Percentiles rank a stretch among this genome's conserved stretches.
Conservation (phyloP, 2,888 invertebrate genomes). For the Heteropelma amictum region DNA sequence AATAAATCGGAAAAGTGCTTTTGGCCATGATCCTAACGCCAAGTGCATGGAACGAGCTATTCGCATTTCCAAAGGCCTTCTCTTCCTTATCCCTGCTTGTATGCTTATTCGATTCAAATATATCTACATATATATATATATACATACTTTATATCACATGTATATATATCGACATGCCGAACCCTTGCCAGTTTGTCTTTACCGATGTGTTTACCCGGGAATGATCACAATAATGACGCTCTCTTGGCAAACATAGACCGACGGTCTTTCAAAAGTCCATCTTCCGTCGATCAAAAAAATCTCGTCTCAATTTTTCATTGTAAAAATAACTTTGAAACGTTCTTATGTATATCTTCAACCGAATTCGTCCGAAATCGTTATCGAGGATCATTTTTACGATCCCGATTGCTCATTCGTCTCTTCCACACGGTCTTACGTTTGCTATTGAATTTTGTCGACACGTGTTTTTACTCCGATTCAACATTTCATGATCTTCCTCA, state of each 20-base stretch:
- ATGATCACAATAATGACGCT: background rate
- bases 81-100: conserved; percentile 20
- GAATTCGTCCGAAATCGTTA: no score
- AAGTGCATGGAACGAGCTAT: conserved; percentile 23
- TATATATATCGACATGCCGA: background rate
- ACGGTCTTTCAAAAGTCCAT: background rate
- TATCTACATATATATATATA: conserved; percentile 8
- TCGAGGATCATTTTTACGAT: no score
- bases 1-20: conserved; percentile 60
- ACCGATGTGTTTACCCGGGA: background rate
- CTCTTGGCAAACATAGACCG: background rate
- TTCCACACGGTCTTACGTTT: no score
- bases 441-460: no score
- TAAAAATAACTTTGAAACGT: no score
- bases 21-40: conserved; percentile 51
- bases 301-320: no score
- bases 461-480: background rate
- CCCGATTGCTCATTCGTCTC: no score
- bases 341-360: no score
- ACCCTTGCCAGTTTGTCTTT: background rate
- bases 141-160: no score
- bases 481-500: background rate
- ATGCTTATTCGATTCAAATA: background rate
- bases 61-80: conserved; percentile 38
- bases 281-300: no score